phyloP scores from a whole-genome alignment of 2,797 vertebrate species.

The Chromobotia macracanthus region DNA sequence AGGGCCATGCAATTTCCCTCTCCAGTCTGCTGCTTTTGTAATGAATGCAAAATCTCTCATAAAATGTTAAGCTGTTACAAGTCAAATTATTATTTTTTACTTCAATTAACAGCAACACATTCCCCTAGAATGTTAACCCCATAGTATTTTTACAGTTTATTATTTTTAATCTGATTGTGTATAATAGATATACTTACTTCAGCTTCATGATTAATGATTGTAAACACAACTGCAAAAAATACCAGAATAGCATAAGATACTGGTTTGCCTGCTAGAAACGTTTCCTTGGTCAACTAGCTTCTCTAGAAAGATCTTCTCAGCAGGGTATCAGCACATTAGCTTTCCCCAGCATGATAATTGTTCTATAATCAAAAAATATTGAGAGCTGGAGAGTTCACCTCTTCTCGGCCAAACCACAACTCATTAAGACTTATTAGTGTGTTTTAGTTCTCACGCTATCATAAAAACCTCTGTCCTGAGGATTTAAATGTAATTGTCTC shows the following conservation, averaged over 20 bases:
- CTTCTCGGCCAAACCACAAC: background rate
- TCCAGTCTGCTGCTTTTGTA: conserved; percentile 60
- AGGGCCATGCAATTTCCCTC: conserved; percentile 21
- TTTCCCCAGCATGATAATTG: conserved; percentile 6
- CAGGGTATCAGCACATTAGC: background rate
- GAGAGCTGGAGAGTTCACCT: background rate
- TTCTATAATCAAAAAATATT: conserved; percentile 2
- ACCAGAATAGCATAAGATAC: background rate
- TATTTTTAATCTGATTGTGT: background rate
- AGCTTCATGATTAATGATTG: background rate
- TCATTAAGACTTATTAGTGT: conserved; percentile 16
- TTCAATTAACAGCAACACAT: conserved; percentile 66
- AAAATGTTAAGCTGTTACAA: conserved; percentile 73
- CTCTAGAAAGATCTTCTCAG: background rate
- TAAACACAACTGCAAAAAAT: background rate
- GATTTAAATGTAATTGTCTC: conserved; percentile 15
- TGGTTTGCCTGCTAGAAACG: no score
- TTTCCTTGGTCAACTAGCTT: background rate
- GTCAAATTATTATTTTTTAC: conserved; percentile 68
- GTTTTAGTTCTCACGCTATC: conserved; percentile 26
- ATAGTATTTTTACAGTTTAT: conserved; percentile 58
- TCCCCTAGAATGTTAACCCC: conserved; percentile 6
- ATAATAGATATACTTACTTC: no score
- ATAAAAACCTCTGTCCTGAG: conserved; percentile 17
- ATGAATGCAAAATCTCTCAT: conserved; percentile 64